Conservation (phyloP, 2,888 invertebrate genomes). For the Philereme transversata region DNA sequence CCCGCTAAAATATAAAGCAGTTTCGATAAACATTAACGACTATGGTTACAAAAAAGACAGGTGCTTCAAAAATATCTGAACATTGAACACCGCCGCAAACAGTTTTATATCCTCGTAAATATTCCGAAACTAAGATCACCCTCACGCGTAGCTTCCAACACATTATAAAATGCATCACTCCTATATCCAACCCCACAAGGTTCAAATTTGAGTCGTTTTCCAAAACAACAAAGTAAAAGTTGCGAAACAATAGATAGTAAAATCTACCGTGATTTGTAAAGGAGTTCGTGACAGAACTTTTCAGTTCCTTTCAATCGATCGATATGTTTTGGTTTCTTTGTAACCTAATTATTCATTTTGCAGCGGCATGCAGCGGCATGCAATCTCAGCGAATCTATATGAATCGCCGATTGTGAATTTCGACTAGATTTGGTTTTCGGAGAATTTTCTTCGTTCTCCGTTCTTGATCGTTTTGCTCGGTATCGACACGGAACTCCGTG, state of each 20-base stretch:
- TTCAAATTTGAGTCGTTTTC: conserved; percentile 38
- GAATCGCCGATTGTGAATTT: background rate
- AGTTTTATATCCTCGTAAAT: conserved; percentile 79
- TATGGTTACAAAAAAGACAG: conserved; percentile 66
- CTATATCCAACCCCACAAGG: conserved; percentile 43
- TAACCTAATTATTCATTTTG: conserved; percentile 73
- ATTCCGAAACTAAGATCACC: conserved; percentile 63
- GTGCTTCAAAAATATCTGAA: conserved; percentile 66
- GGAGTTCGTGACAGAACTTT: conserved; percentile 62
- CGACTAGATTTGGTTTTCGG: conserved; percentile 47
- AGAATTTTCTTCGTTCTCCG: conserved; percentile 53
- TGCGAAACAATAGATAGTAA: conserved; percentile 58
- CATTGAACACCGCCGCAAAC: conserved; percentile 73
- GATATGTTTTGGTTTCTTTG: conserved; percentile 47
- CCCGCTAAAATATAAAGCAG: conserved; percentile 43
- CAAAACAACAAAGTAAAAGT: conserved; percentile 39
- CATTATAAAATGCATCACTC: conserved; percentile 25
- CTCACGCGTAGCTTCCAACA: conserved; percentile 34
- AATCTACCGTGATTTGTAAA: conserved; percentile 75
- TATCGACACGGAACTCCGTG: conserved; percentile 76
- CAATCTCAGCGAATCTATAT: conserved; percentile 23
- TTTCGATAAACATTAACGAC: conserved; percentile 54
- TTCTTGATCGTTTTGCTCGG: conserved; percentile 64
- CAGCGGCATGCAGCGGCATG: conserved; percentile 49
- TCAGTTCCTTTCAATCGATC: conserved; percentile 38